A percentile compares a stretch with the other conserved stretches of the same genome.
These are phyloP conservation scores for Orgyia antiqua DNA, from an alignment of 2,888 invertebrate species.

Conservation along the genomic window DNA sequence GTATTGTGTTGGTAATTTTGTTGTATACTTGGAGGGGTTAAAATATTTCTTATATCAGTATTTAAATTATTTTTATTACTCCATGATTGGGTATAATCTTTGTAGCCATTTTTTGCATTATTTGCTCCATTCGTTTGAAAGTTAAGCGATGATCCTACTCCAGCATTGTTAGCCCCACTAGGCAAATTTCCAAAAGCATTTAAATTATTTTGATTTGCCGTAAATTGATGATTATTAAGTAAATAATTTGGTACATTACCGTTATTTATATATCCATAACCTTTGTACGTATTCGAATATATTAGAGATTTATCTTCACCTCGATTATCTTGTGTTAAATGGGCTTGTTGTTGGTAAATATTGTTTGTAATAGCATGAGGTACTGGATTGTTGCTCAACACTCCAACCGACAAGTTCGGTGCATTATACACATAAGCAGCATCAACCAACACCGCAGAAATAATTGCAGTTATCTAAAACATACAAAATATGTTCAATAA, in stretches of 20 bases:
- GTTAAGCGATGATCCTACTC: not conserved
- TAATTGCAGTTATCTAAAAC: slow-evolving; percentile 15
- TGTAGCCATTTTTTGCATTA: slow-evolving; percentile 2
- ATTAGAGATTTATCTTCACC: slow-evolving; percentile 21
- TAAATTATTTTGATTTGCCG: not conserved
- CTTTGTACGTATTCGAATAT: slow-evolving; percentile 29
- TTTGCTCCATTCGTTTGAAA: not conserved
- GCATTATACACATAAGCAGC: slow-evolving; percentile 18
- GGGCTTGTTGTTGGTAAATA: not conserved
- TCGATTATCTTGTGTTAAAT: slow-evolving; percentile 2
- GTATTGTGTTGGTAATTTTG: too few relatives aligned
- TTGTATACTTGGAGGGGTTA: too few relatives aligned
- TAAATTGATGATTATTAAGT: not conserved
- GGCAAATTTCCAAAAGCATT: not conserved
- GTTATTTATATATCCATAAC: slow-evolving; percentile 30
- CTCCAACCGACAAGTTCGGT: slow-evolving; percentile 3
- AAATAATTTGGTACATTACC: not conserved
- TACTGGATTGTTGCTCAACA: too few relatives aligned
- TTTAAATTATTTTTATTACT: too few relatives aligned
- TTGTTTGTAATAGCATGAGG: slow-evolving; percentile 1
- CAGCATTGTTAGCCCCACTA: not conserved
- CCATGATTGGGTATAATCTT: too few relatives aligned
- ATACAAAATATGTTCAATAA: too few relatives aligned
- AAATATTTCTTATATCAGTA: too few relatives aligned
- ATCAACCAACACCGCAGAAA: slow-evolving; percentile 10